Conservation (phyloP, 2,797 vertebrate genomes). For the Hydrolagus colliei region DNA sequence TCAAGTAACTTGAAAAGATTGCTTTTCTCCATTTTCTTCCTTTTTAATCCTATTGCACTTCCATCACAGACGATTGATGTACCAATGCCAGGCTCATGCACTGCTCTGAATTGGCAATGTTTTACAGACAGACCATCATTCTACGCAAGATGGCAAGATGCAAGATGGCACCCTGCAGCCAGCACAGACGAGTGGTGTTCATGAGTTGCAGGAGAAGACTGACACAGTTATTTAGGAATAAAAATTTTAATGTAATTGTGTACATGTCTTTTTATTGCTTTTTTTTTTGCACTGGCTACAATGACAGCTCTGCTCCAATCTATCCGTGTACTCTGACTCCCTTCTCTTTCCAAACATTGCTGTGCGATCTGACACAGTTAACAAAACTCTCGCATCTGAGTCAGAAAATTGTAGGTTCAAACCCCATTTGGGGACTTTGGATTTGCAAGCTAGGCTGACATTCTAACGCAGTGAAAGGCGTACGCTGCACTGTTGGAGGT, state of each 20-base stretch:
- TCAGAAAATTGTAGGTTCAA: no score
- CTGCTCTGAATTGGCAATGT: constrained; percentile 8
- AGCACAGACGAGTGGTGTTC: background rate
- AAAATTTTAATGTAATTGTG: background rate
- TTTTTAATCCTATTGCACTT: background rate
- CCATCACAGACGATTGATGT: background rate
- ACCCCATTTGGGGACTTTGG: no score
- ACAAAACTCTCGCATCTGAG: no score
- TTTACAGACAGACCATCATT: background rate
- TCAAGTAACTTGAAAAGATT: background rate
- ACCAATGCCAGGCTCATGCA: background rate
- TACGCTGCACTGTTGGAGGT: no score
- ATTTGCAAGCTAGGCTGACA: no score
- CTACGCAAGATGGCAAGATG: background rate
- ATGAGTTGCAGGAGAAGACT: background rate
- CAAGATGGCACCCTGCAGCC: background rate
- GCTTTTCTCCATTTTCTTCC: background rate
- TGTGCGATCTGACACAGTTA: no score
- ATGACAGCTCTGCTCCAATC: background rate
- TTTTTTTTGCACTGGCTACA: background rate
- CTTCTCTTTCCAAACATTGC: no score
- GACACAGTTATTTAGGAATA: background rate
- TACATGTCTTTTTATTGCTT: background rate
- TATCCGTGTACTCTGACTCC: background rate
- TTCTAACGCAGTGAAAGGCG: no score